Base-by-base conservation (phyloP, 2,113 vertebrate genomes). In the Dasyprocta punctata region DNA sequence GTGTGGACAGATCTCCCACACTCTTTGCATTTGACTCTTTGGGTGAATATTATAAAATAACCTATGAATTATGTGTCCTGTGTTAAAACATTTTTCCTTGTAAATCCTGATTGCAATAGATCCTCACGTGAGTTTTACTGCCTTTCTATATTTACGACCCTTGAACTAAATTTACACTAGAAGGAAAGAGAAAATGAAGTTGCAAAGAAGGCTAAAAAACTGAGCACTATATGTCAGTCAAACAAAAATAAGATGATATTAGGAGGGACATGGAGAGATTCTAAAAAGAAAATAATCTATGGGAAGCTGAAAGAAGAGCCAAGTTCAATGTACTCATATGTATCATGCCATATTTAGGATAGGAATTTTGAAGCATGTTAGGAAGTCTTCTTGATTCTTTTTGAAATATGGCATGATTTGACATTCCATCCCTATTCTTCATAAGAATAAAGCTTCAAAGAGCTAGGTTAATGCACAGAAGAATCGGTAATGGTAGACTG, bases 271-370 rank as follows among this genome's bases (percentile, higher is more conserved):
- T 88, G 26, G 13, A 58, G n/a, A 78, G 7, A 14, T 71, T 58
- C 16, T 54, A 7, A 38, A 63, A 56, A 24, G 33, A 4, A 56
- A 1, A 1, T 1, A 7, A n/a, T n/a, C n/a, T n/a, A n/a, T 16
- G 5, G n/a, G 41, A 77, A 63, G 11, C 2, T 11, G 19, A 38
- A 47, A 65, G 61, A 58, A 33, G 13, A 60, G 2, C 4, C 30
- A 73, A 3, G 3, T 28, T 78, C 24, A 36, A 17, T 28, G 1
- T 26, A 1, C 7, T 3, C 12, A 1, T 61, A 2, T 17, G 20
- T 47, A 78, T 2, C 13, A 71, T 60, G 17, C 33, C 11, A 71
- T 10, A 28, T 54, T 88, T 69, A 49, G 7, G 30, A 5, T 20
- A 78, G 13, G 10, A 60, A 19, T 65, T 56, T 17, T 47, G 44